Evolutionary conservation across 2,113 vertebrate species (phyloP), one percentile per base, ranked within the genome.

Genomic region (Heteronetta atricapilla): DNA sequence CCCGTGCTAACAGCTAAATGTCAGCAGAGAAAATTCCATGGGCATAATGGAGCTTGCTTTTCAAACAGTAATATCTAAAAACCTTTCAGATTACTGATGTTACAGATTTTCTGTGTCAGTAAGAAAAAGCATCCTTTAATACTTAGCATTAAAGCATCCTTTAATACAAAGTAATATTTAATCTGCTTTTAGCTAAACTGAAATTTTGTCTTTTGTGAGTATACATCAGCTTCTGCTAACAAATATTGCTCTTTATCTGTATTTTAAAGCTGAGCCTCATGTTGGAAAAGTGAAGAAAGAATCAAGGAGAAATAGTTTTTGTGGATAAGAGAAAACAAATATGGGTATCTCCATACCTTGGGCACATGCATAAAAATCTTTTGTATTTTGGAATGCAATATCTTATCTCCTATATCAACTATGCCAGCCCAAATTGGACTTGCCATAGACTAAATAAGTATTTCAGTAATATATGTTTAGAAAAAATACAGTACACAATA

Each of bases 1-100:
- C 40, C 40, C 42, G 78, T 67, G 17, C 64, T 81, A 86, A 72
- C 80, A 93, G 80, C 52, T 84, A 93, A 95, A 96, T 93, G 60
- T 88, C 92, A 96, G 46, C 64, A 88, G 34, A 93, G 64, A 92
- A 96, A 68, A 83, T 86, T 95, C 76, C 60, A 59, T 0, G 3
- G 64, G 42, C 36, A 68, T 78, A 93, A 92, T 67, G 42, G 56
- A 88, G 89, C 40, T 74, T 70, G n/a, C 40, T 70, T 90, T 97
- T 93, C 86, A 56, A 94, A 74, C 19, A 92, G 29, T 18, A 62
- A 18, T 67, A 31, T 78, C 63, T 77, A 60, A 67, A 91, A 81
- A 14, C 4, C 17, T 13, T 89, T 89, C 55, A 0, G 6, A 67
- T 86, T 88, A 42, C 31, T 50, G 29, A 6, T 75, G 26, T 53